Base-by-base conservation (phyloP, 2,113 vertebrate genomes). In the Danio rerio region DNA sequence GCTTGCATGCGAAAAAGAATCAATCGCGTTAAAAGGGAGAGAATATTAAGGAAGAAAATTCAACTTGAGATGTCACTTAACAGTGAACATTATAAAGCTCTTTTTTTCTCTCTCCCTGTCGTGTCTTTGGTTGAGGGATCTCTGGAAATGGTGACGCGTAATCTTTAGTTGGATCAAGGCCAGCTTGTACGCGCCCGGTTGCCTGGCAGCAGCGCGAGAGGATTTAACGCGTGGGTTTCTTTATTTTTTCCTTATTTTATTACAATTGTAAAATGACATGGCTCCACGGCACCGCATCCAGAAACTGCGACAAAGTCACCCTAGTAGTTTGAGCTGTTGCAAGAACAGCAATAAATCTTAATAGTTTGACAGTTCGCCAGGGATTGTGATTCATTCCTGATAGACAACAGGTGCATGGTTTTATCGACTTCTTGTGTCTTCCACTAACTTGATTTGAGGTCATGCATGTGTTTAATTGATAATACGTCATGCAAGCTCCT, bases 241-340 rank as follows among this genome's bases (percentile, higher is more conserved):
- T 74, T 45, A 47, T 49, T 79, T 66, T 77, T 43, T n/a, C n/a
- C 53, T 66, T 43, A 66, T 78, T n/a, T 42, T 66, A n/a, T 53
- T 66, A 9, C 9, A 11, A 63, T 63, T 40, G 6, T 65, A 42
- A 78, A 12, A 42, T 50, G 10, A 5, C 47, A 13, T 63, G 43
- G 53, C 53, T 58, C 8, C 12, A 18, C 16, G n/a, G 16, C 31
- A 55, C 31, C 31, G 40, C 77, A 40, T 50, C 31, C 20, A n/a
- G 45, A 66, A 79, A 79, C 77, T 79, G 62, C 77, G 77, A 47
- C 77, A 79, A 79, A 79, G 62, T 79, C 77, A 18, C 49, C 20
- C 18, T 31, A 40, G 2, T 40, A 74, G 52, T 55, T 74, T 56
- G 55, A 76, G 73, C 73, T 61, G 55, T 76, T 76, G 42, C 75